Evolutionary conservation across 37 sponge, comb jelly and placozoan genomes (phyloP), one percentile per base, ranked within the genome.

Genomic region (Theonella swinhoei): DNA sequence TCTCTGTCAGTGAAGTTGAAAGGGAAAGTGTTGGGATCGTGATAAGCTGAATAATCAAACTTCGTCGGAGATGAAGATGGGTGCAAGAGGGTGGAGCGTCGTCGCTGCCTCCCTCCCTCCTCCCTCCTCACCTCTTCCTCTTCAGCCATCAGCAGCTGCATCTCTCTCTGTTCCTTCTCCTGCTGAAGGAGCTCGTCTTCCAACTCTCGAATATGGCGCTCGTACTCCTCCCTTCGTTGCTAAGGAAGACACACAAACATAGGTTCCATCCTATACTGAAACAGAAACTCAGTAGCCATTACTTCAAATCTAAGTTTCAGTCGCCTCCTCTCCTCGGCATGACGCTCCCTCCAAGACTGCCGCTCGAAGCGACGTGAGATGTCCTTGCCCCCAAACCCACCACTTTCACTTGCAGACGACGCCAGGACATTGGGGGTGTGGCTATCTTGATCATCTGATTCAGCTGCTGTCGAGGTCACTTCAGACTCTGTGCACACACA

Each of bases 341-440:
- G 90, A 39, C 90, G 81, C 78, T 89, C 72, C 64, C 90, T 81
- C 82, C 86, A 85, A 0, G 93, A 93, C 74, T 93, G 84, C 7
- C 93, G 47, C 78, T 80, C 90, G 62, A 85, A 76, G 0, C 90
- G 61, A 24, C 86, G 62, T 0, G 74, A 17, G 30, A 89, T 83
- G 64, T 88, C 68, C 39, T 54, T 67, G 59, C 68, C 29, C 29
- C 73, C 64, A 61, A 70, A 35, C 72, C 70, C 70, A 4, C 70
- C 70, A 23, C 39, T 35, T 38, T 35, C 72, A 32, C 72, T 35
- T 38, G 70, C 42, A 47, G 88, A 82, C 40, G 74, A 60, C 7
- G 83, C 67, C 20, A 41, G 84, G 75, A 75, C 30, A 22, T 32
- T 32, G 23, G 63, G 39, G n/a, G 74, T 60, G n/a, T 77, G 28